Percentiles rank a stretch among this genome's conserved stretches.
These are phyloP conservation scores for Brachionus angularis DNA, from an alignment of 1,140 invertebrate species.

Conservation along the genomic window DNA sequence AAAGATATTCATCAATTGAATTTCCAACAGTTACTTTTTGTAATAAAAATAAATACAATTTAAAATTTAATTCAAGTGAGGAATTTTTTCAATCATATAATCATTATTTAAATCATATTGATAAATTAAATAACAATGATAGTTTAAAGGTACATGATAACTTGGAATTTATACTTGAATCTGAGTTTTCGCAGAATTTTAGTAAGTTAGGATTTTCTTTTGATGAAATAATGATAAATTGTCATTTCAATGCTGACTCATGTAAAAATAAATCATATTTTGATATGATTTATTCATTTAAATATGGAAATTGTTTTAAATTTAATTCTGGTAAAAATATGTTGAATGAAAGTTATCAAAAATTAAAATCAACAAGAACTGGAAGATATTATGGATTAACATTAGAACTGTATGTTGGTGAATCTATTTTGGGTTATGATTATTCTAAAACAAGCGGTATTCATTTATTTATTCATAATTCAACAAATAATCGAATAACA, in stretches of 20 bases:
- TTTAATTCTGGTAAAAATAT: background rate
- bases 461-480: background rate
- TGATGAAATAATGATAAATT: background rate
- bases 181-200: no score
- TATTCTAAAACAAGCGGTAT: background rate
- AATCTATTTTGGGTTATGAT: background rate
- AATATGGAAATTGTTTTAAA: background rate
- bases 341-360: background rate
- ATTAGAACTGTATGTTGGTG: background rate
- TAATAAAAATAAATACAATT: constrained; percentile 8
- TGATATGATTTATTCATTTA: background rate
- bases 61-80: background rate
- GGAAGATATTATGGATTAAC: background rate
- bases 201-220: no score
- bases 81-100: no score
- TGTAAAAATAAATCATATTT: no score
- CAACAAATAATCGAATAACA: background rate
- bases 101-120: no score
- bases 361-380: background rate
- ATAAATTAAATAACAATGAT: no score
- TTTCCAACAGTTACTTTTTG: constrained; percentile 39
- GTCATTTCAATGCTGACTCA: background rate
- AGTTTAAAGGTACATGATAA: no score
- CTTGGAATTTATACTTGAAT: no score
- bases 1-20: background rate